These are phyloP conservation scores for Acromyrmex echinatior DNA, from an alignment of 1,140 invertebrate species.

Conservation along the genomic window DNA sequence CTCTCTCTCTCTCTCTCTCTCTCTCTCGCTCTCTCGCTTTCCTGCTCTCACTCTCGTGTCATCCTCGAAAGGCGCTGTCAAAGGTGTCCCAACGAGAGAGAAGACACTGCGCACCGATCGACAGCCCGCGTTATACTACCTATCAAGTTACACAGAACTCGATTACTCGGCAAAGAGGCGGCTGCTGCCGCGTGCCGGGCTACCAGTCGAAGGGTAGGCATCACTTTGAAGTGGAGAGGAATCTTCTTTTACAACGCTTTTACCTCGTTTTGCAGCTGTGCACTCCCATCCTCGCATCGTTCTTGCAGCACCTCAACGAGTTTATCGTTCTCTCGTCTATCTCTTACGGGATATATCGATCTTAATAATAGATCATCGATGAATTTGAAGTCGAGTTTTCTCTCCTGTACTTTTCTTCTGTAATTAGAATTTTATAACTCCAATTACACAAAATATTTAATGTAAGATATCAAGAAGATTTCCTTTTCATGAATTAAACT, in stretches of 20 bases:
- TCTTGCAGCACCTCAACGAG: not conserved
- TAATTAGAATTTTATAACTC: not conserved
- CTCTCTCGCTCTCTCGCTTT: not conserved
- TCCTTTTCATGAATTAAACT: not conserved
- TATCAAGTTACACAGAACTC: conserved; percentile 72
- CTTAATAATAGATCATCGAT: conserved; percentile 23
- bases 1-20: not conserved
- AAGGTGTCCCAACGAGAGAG: conserved; percentile 40
- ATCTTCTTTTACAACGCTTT: conserved; percentile 76
- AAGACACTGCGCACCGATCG: conserved; percentile 60
- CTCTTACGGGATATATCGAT: not conserved
- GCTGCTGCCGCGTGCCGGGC: conserved; percentile 61
- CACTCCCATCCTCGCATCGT: not conserved
- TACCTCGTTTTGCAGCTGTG: conserved; percentile 47
- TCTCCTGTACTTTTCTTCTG: no score
- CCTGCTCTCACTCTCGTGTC: conserved; percentile 18
- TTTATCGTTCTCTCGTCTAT: not conserved
- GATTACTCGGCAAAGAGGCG: conserved; percentile 71
- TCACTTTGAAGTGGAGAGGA: conserved; percentile 79
- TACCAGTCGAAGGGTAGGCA: conserved; percentile 12
- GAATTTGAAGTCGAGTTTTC: not conserved
- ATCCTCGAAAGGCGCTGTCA: conserved; percentile 52
- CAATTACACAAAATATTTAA: conserved; percentile 46
- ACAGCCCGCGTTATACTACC: conserved; percentile 60
- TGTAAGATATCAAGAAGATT: not conserved